Conservation (phyloP, 2,888 invertebrate species). For the Nezara viridula region DNA sequence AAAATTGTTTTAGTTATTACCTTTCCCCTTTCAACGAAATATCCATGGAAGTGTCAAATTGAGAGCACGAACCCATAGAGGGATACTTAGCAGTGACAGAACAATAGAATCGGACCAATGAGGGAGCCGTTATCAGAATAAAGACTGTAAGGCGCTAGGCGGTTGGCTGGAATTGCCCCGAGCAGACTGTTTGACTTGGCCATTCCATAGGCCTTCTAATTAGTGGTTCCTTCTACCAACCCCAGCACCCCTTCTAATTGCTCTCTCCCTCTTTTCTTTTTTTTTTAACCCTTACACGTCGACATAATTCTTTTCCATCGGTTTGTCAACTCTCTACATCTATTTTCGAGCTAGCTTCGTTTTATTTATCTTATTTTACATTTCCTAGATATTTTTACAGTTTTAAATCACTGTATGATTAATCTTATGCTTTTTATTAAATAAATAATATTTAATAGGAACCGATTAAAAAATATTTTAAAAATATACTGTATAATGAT, state of each 20-base stretch:
- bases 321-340: constrained; percentile 9
- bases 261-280: not conserved
- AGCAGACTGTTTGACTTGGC: not conserved
- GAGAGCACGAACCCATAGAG: too few relatives aligned
- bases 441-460: too few relatives aligned
- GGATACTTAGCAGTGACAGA: not conserved
- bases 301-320: constrained; percentile 24
- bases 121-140: not conserved
- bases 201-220: constrained; percentile 30
- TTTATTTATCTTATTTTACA: not conserved
- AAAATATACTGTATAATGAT: too few relatives aligned
- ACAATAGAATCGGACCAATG: not conserved
- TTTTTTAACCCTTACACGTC: constrained; percentile 43
- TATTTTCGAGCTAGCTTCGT: not conserved
- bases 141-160: not conserved
- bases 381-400: not conserved
- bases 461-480: too few relatives aligned
- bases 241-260: constrained; percentile 29
- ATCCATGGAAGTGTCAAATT: not conserved
- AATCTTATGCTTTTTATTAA: too few relatives aligned
- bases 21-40: not conserved
- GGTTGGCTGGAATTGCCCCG: not conserved
- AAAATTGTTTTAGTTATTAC: not conserved
- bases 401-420: too few relatives aligned
- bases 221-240: constrained; percentile 22